Percentiles rank a stretch among this genome's conserved stretches.
These are phyloP conservation scores for Drosophila trapezifrons DNA, from an alignment of 1,140 invertebrate genomes.

Conservation along the genomic window DNA sequence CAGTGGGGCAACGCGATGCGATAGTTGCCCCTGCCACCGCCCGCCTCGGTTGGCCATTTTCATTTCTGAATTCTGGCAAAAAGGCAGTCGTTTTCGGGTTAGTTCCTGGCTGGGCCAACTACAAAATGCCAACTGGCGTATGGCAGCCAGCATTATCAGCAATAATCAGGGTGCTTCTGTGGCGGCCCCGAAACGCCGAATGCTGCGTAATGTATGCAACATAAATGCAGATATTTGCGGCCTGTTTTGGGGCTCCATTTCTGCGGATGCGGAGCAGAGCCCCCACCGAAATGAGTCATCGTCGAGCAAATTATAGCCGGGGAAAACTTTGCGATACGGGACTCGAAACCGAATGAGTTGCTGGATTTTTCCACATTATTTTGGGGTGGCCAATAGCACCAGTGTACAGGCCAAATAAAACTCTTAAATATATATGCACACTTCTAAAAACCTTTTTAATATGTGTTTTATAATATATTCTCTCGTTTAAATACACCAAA, in stretches of 20 bases:
- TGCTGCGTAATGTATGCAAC: slow-evolving; percentile 75
- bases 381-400: not conserved
- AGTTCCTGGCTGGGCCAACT: slow-evolving; percentile 19
- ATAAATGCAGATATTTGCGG: slow-evolving; percentile 67
- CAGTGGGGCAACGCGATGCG: slow-evolving; percentile 11
- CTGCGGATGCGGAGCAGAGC: slow-evolving; percentile 4
- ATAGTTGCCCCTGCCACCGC: slow-evolving; percentile 29
- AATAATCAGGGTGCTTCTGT: slow-evolving; percentile 66
- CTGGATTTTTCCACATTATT: not conserved
- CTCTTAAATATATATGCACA: not conserved
- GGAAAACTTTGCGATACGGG: not conserved
- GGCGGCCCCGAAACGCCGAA: slow-evolving; percentile 59
- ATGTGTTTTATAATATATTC: too few species aligned
- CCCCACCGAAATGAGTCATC: slow-evolving; percentile 36
- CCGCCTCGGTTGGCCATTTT: slow-evolving; percentile 56
- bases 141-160: slow-evolving; percentile 67
- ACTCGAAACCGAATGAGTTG: slow-evolving; percentile 6
- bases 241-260: slow-evolving; percentile 16
- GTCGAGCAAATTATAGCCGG: slow-evolving; percentile 15
- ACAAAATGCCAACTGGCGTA: slow-evolving; percentile 27
- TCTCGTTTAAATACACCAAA: too few species aligned
- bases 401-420: not conserved
- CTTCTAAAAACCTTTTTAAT: too few species aligned
- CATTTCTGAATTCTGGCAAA: slow-evolving; percentile 58
- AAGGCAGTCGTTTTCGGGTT: slow-evolving; percentile 50